phyloP scores from a whole-genome alignment of 1,140 invertebrate genomes.

The Scaptomyza pallida region DNA sequence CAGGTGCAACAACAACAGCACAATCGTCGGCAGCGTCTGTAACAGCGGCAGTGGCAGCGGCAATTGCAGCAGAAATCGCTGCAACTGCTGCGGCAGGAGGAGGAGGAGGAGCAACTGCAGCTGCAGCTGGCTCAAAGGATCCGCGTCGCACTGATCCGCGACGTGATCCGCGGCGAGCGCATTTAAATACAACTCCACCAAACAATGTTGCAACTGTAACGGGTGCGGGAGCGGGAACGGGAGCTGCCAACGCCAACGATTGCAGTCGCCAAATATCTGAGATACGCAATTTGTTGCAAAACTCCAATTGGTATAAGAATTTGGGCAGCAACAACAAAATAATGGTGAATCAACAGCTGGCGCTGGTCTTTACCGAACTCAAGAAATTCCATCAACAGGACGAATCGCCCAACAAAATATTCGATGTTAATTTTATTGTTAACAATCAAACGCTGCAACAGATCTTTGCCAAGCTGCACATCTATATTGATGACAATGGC shows the following conservation, averaged over 20 bases:
- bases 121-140: constrained; percentile 4
- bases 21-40: too few relatives aligned
- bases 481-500: constrained; percentile 85
- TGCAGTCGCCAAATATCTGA: constrained; percentile 80
- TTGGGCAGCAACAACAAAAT: constrained; percentile 88
- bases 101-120: constrained; percentile 6
- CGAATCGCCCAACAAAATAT: constrained; percentile 84
- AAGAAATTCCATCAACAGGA: constrained; percentile 86
- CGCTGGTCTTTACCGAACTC: constrained; percentile 86
- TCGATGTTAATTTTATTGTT: constrained; percentile 85
- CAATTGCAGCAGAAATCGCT: too few relatives aligned
- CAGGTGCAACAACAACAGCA: constrained; percentile 14
- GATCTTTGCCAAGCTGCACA: constrained; percentile 86
- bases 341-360: constrained; percentile 88
- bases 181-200: constrained; percentile 28
- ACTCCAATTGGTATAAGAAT: constrained; percentile 88
- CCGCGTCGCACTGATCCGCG: constrained; percentile 52
- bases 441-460: constrained; percentile 85
- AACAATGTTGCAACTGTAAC: neutral
- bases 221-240: neutral
- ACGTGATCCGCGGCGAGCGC: constrained; percentile 62
- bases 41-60: too few relatives aligned
- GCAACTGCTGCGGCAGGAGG: neutral
- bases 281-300: constrained; percentile 86
- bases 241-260: constrained; percentile 10